phyloP scores from a whole-genome alignment of 2,113 vertebrate genomes.

The Cranoglanis bouderius region DNA sequence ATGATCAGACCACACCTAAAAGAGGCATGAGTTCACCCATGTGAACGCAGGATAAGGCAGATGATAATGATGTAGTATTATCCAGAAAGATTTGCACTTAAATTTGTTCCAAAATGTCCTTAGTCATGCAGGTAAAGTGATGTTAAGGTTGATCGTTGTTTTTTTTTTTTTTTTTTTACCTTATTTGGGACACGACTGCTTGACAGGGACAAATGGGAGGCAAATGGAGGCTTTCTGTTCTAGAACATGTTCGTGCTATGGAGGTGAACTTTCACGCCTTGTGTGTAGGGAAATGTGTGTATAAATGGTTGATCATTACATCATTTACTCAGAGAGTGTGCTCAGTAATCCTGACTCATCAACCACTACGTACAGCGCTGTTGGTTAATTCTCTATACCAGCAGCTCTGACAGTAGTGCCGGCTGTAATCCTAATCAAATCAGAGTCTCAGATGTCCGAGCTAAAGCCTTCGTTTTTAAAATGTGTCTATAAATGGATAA shows the following conservation, averaged over 20 bases:
- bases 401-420: background rate
- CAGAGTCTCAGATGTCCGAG: background rate
- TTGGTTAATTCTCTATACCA: background rate
- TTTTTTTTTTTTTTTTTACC: background rate
- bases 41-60: background rate
- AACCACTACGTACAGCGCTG: background rate
- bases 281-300: background rate
- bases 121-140: background rate
- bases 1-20: background rate
- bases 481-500: background rate
- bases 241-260: background rate
- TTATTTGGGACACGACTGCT: constrained; percentile 7
- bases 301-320: background rate
- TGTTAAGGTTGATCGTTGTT: background rate
- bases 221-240: constrained; percentile 1
- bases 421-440: background rate
- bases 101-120: background rate
- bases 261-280: background rate
- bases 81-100: background rate
- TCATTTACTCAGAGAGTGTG: background rate
- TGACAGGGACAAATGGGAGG: constrained; percentile 9
- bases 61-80: background rate
- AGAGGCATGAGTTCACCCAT: background rate
- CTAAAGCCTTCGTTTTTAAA: background rate
- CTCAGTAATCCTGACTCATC: background rate